Conservation (phyloP, 2,797 vertebrate species). For the Catostomus latipinnis region DNA sequence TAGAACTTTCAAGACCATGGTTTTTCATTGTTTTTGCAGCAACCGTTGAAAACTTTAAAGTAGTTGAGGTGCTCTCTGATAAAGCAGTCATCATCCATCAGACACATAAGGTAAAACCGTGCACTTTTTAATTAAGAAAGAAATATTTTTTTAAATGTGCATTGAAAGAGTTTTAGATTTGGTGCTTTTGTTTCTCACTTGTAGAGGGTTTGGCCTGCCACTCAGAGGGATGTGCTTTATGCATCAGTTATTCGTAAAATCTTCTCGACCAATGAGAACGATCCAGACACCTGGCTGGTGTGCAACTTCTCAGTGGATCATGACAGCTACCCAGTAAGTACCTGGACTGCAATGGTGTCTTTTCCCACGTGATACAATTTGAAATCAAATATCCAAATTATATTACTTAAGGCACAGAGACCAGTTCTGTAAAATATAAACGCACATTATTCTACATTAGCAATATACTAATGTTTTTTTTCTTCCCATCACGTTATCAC, state of each 20-base stretch:
- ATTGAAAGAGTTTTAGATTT: slow-evolving; percentile 2
- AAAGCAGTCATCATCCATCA: slow-evolving; percentile 95
- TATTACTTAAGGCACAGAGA: background rate
- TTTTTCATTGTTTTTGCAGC: slow-evolving; percentile 75
- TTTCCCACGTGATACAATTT: background rate
- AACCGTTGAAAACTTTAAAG: slow-evolving; percentile 95
- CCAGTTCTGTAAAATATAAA: too few relatives aligned
- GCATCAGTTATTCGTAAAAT: slow-evolving; percentile 94
- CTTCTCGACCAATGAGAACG: slow-evolving; percentile 91
- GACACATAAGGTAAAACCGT: slow-evolving; percentile 89
- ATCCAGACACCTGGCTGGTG: slow-evolving; percentile 97
- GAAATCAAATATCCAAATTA: background rate
- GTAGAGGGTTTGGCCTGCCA: slow-evolving; percentile 97
- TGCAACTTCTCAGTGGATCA: slow-evolving; percentile 99
- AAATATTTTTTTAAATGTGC: too few relatives aligned
- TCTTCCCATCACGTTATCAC: background rate
- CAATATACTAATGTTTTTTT: too few relatives aligned
- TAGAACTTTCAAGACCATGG: background rate
- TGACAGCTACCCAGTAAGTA: slow-evolving; percentile 87
- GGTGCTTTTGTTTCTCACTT: slow-evolving; percentile 55
- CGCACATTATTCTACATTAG: too few relatives aligned
- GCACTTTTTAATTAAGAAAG: too few relatives aligned
- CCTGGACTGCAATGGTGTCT: background rate
- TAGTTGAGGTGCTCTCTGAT: slow-evolving; percentile 93
- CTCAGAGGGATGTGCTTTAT: slow-evolving; percentile 95